Conservation (phyloP, 53 echinoderm and acorn worm genomes). For the Patiria pectinifera region DNA sequence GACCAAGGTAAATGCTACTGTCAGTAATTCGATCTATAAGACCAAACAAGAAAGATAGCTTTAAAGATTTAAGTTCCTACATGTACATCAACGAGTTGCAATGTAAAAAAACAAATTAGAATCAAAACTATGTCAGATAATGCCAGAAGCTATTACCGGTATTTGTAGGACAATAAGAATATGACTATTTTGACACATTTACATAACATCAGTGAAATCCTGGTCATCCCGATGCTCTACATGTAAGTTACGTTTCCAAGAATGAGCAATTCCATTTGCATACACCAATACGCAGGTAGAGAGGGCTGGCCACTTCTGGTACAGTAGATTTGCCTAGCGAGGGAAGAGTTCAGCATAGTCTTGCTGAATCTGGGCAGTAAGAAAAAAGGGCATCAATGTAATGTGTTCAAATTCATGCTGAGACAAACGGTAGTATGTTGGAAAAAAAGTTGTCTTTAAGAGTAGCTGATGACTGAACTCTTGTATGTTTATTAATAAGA, state of each 20-base stretch:
- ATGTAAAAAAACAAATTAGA: too few relatives aligned
- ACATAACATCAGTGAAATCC: slow-evolving; percentile 33
- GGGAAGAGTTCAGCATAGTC: slow-evolving; percentile 37
- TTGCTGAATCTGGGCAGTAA: slow-evolving; percentile 22
- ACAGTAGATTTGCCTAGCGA: background rate
- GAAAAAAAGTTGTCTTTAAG: background rate
- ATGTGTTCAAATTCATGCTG: too few relatives aligned
- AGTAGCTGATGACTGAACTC: background rate
- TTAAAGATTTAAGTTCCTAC: too few relatives aligned
- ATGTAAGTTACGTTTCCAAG: slow-evolving; percentile 26
- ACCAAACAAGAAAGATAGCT: too few relatives aligned
- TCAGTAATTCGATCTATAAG: too few relatives aligned
- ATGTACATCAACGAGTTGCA: too few relatives aligned
- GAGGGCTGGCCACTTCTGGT: slow-evolving; percentile 32
- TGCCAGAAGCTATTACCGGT: too few relatives aligned
- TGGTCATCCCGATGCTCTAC: slow-evolving; percentile 17
- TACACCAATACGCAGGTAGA: slow-evolving; percentile 34
- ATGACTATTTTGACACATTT: background rate
- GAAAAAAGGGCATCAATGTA: too few relatives aligned
- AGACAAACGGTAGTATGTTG: background rate
- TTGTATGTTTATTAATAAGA: slow-evolving; percentile 19
- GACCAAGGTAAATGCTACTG: too few relatives aligned
- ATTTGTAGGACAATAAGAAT: too few relatives aligned
- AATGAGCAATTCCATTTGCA: background rate
- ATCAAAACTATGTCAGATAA: too few relatives aligned